Evolutionary conservation across 53 echinoderm and acorn worm genomes (phyloP).

Genomic region (Holothuria leucospilota): DNA sequence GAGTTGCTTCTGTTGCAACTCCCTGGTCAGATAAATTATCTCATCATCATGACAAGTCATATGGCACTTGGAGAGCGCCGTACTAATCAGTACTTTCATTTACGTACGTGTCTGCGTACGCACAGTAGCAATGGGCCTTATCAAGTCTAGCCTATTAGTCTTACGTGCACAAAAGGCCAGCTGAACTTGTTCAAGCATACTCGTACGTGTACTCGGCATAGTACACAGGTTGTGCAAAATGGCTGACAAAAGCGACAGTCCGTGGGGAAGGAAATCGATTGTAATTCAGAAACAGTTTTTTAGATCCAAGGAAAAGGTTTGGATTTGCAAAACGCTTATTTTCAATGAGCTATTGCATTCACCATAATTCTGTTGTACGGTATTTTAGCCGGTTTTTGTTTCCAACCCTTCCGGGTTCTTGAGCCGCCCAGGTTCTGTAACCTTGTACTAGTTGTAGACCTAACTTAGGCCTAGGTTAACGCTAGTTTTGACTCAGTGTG

Average conservation of each 20-base stretch:
- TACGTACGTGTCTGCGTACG: too few relatives aligned
- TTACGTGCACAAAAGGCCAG: too few relatives aligned
- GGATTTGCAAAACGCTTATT: neutral
- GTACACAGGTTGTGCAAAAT: conserved; percentile 4
- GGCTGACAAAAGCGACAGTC: conserved; percentile 69
- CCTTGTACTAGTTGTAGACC: neutral
- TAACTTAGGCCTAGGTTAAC: neutral
- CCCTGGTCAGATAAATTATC: too few relatives aligned
- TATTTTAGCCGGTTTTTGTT: neutral
- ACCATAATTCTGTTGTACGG: neutral
- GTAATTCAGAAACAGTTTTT: conserved; percentile 70
- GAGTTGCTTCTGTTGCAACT: too few relatives aligned
- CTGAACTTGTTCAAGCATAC: too few relatives aligned
- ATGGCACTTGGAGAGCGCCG: too few relatives aligned
- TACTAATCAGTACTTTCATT: too few relatives aligned
- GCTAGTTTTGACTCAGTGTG: too few relatives aligned
- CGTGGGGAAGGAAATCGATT: conserved; percentile 71
- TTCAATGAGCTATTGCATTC: neutral
- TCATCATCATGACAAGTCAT: too few relatives aligned
- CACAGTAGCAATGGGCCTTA: too few relatives aligned
- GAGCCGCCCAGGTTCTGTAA: neutral
- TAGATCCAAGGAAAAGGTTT: conserved; percentile 87
- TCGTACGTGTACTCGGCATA: too few relatives aligned
- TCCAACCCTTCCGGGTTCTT: conserved; percentile 33
- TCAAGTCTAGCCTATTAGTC: too few relatives aligned